Evolutionary conservation across 2,113 vertebrate genomes (phyloP).

Genomic region (Lagopus leucura): DNA sequence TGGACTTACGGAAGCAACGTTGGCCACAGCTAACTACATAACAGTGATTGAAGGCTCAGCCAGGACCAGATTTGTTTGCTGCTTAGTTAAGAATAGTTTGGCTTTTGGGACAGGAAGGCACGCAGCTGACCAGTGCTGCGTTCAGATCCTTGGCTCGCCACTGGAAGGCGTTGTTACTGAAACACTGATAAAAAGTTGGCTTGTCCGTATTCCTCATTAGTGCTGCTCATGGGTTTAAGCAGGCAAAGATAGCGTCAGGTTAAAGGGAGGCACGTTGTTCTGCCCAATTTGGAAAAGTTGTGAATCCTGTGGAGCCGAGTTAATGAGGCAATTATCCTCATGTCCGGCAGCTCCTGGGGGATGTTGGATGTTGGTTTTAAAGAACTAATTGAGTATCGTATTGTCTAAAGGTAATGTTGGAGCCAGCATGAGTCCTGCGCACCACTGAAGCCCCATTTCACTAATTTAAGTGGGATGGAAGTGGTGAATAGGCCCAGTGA

Average conservation of each 20-base stretch:
- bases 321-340: slow-evolving; percentile 23
- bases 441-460: neutral
- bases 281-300: neutral
- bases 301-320: neutral
- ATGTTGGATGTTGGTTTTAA: neutral
- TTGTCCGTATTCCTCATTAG: neutral
- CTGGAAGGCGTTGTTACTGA: neutral
- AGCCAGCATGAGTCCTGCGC: neutral
- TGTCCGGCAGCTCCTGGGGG: neutral
- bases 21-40: neutral
- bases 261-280: neutral
- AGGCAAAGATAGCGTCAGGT: neutral
- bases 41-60: neutral
- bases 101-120: neutral
- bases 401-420: neutral
- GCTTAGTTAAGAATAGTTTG: neutral
- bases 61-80: neutral
- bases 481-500: neutral
- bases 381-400: neutral
- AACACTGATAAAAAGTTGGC: neutral
- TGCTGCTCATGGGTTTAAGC: neutral
- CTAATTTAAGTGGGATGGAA: neutral
- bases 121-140: neutral
- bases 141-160: neutral
- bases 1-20: neutral